These are phyloP conservation scores for Blastobasis adustella DNA, from an alignment of 2,888 invertebrate genomes.

Conservation along the genomic window DNA sequence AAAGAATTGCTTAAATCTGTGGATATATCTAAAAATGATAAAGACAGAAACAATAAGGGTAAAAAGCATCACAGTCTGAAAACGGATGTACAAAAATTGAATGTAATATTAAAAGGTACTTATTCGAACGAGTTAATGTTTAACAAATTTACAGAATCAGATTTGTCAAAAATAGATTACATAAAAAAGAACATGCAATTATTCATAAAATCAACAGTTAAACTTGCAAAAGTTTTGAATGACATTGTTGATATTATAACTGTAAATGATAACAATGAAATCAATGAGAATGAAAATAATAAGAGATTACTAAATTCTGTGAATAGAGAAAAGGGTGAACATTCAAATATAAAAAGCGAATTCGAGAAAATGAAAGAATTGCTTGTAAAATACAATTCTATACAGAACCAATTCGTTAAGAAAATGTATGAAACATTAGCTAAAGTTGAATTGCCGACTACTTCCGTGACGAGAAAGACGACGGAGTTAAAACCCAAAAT, in stretches of 20 bases:
- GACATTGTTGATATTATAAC: constrained; percentile 38
- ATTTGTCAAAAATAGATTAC: constrained; percentile 35
- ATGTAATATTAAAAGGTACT: constrained; percentile 31
- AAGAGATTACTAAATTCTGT: too few species aligned
- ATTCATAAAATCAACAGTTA: constrained; percentile 43
- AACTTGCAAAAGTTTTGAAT: constrained; percentile 40
- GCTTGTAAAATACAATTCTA: constrained; percentile 37
- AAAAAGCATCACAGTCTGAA: constrained; percentile 13
- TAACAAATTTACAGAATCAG: constrained; percentile 25
- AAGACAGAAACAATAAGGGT: neutral
- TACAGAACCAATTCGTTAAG: constrained; percentile 47
- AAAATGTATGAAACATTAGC: constrained; percentile 34
- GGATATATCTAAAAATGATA: constrained; percentile 18
- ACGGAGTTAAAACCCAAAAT: constrained; percentile 7
- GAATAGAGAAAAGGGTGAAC: neutral
- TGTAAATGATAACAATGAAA: neutral
- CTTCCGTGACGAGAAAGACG: too few species aligned
- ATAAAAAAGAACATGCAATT: constrained; percentile 40
- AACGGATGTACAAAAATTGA: constrained; percentile 34
- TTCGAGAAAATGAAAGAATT: constrained; percentile 34
- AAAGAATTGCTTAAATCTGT: constrained; percentile 40
- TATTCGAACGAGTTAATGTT: constrained; percentile 14
- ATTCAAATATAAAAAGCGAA: neutral
- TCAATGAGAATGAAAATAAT: too few species aligned
- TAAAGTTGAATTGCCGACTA: too few species aligned